Conservation (phyloP, 1,140 invertebrate genomes). For the Drosophila pseudoobscura region DNA sequence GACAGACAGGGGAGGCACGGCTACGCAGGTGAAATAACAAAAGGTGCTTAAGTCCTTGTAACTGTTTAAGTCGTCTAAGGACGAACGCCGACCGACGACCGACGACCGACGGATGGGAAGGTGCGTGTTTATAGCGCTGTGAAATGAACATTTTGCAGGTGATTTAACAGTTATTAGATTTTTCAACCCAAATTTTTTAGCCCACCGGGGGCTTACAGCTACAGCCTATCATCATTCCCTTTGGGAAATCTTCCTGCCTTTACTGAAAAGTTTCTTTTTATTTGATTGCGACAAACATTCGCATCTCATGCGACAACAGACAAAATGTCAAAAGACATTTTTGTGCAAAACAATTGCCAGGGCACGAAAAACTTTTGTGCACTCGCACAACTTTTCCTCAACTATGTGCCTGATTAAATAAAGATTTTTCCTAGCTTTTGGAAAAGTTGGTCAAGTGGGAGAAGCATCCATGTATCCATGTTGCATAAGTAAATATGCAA, state of each 20-base stretch:
- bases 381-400: slow-evolving; percentile 44
- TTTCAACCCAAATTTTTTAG: slow-evolving; percentile 41
- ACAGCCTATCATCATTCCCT: slow-evolving; percentile 17
- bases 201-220: slow-evolving; percentile 20
- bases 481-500: slow-evolving; percentile 65
- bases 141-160: slow-evolving; percentile 82
- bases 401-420: slow-evolving; percentile 78
- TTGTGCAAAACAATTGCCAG: slow-evolving; percentile 56
- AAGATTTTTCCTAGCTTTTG: slow-evolving; percentile 52
- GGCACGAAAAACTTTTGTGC: slow-evolving; percentile 31
- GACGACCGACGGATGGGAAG: no score
- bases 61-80: slow-evolving; percentile 77
- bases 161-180: slow-evolving; percentile 81
- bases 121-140: slow-evolving; percentile 74
- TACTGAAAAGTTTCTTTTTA: slow-evolving; percentile 65
- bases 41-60: slow-evolving; percentile 78
- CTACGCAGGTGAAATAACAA: slow-evolving; percentile 71
- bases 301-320: slow-evolving; percentile 21
- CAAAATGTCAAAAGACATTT: slow-evolving; percentile 67
- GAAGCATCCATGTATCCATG: slow-evolving; percentile 18
- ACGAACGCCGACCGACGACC: slow-evolving; percentile 19
- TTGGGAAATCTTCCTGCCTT: slow-evolving; percentile 24
- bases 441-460: slow-evolving; percentile 41
- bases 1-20: slow-evolving; percentile 59
- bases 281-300: slow-evolving; percentile 76